A percentile compares a stretch with the other conserved stretches of the same genome.
These are phyloP conservation scores for Latrodectus geometricus DNA, from an alignment of 1,140 invertebrate species.

Conservation along the genomic window DNA sequence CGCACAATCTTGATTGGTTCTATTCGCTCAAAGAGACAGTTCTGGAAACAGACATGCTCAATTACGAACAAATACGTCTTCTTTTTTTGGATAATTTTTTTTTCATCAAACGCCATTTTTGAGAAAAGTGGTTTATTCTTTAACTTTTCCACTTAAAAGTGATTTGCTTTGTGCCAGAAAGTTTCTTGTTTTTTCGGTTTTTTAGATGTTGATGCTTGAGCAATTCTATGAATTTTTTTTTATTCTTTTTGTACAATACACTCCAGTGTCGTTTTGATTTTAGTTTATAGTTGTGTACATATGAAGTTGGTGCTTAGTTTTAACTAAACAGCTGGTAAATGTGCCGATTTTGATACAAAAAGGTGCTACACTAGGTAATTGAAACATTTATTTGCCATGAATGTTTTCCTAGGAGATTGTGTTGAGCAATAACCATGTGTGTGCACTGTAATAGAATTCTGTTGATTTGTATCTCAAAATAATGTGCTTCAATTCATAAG, in stretches of 20 bases:
- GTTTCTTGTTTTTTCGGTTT: slow-evolving; percentile 1
- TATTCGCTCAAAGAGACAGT: slow-evolving; percentile 19
- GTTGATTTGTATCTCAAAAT: too few relatives aligned
- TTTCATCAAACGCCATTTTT: not conserved
- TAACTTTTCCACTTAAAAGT: not conserved
- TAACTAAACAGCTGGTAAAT: slow-evolving; percentile 25
- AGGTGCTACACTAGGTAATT: slow-evolving; percentile 46
- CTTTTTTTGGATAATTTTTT: not conserved
- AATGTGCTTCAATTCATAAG: too few relatives aligned
- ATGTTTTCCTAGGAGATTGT: slow-evolving; percentile 31
- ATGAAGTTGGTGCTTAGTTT: slow-evolving; percentile 53
- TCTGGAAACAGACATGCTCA: not conserved
- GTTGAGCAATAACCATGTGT: slow-evolving; percentile 14
- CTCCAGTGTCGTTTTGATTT: slow-evolving; percentile 18
- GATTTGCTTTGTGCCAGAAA: not conserved
- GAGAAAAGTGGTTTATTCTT: not conserved
- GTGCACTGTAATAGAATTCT: not conserved
- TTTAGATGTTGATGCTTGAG: slow-evolving; percentile 25
- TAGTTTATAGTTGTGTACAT: slow-evolving; percentile 59
- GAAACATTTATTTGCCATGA: slow-evolving; percentile 29
- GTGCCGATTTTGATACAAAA: slow-evolving; percentile 54
- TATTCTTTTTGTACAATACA: slow-evolving; percentile 34
- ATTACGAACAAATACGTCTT: not conserved
- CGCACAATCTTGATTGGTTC: slow-evolving; percentile 45
- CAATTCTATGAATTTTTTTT: slow-evolving; percentile 46